These are phyloP conservation scores for Tetragonisca angustula DNA, from an alignment of 2,888 invertebrate species.

Conservation along the genomic window DNA sequence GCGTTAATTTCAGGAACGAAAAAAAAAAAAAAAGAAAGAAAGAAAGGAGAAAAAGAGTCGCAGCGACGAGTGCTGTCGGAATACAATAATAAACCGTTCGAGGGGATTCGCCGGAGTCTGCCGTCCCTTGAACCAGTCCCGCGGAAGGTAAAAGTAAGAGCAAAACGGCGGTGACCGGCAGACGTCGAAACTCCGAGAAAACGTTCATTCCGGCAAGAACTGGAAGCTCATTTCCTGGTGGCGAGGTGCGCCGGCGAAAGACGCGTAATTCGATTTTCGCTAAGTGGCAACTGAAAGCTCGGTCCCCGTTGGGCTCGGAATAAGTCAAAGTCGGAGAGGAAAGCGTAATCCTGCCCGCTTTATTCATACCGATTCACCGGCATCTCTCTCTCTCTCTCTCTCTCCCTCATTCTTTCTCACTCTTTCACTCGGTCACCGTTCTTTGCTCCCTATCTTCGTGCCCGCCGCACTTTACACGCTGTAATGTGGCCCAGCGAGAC, in stretches of 20 bases:
- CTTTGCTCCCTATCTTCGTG: background rate
- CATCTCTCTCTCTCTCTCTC: background rate
- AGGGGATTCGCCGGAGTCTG: background rate
- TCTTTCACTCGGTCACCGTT: background rate
- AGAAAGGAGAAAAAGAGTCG: too few relatives aligned
- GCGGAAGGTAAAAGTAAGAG: background rate
- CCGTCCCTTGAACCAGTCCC: background rate
- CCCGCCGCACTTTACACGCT: slow-evolving; percentile 35
- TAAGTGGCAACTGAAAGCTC: slow-evolving; percentile 67
- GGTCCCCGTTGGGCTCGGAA: slow-evolving; percentile 14
- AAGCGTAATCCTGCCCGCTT: slow-evolving; percentile 39
- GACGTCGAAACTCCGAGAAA: slow-evolving; percentile 54
- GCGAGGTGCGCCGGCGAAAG: slow-evolving; percentile 59
- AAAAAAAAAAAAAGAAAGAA: background rate
- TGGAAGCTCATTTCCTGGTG: slow-evolving; percentile 76
- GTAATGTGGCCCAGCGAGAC: slow-evolving; percentile 35
- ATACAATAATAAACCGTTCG: background rate
- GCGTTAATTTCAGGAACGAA: background rate
- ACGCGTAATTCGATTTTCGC: slow-evolving; percentile 76
- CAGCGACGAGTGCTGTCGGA: background rate
- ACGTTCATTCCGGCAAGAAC: slow-evolving; percentile 61
- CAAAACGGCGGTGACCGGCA: background rate
- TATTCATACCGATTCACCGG: slow-evolving; percentile 46
- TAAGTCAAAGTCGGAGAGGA: slow-evolving; percentile 48
- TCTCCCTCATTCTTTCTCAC: background rate